Evolutionary conservation across 2,888 invertebrate genomes (phyloP).

Genomic region (Congeria kusceri): DNA sequence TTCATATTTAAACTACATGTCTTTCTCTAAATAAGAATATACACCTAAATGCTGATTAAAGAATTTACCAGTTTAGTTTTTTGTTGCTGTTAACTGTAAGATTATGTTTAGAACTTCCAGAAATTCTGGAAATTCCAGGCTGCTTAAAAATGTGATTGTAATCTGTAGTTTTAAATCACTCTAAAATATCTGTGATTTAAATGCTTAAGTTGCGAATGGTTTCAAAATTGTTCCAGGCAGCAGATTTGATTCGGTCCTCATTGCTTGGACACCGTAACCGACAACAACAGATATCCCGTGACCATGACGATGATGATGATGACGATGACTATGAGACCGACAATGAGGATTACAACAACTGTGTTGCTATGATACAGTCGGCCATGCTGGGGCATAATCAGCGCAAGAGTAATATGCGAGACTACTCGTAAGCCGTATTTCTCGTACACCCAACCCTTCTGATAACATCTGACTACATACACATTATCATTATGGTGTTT

Average conservation of each 20-base stretch:
- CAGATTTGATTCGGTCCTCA: conserved; percentile 77
- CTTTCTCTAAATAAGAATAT: too few species aligned
- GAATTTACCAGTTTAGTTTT: too few species aligned
- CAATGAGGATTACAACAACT: conserved; percentile 69
- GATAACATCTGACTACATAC: too few species aligned
- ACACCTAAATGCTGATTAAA: too few species aligned
- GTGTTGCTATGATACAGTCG: conserved; percentile 77
- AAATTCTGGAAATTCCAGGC: too few species aligned
- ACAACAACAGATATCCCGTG: conserved; percentile 57
- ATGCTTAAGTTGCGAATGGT: neutral
- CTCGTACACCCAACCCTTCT: too few species aligned
- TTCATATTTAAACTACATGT: too few species aligned
- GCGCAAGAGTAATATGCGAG: conserved; percentile 42
- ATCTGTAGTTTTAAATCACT: neutral
- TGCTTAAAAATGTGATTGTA: neutral
- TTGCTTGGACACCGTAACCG: conserved; percentile 77
- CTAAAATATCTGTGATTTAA: neutral
- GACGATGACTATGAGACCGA: conserved; percentile 68
- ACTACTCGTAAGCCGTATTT: conserved; percentile 41
- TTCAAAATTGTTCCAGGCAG: conserved; percentile 67
- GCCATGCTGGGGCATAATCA: conserved; percentile 72
- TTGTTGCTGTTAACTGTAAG: too few species aligned
- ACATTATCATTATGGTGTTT: too few species aligned
- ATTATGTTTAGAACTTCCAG: too few species aligned
- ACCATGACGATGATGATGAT: conserved; percentile 49